Base-by-base conservation (phyloP, 2,888 invertebrate species). In the Sphaeridia pumilis region DNA sequence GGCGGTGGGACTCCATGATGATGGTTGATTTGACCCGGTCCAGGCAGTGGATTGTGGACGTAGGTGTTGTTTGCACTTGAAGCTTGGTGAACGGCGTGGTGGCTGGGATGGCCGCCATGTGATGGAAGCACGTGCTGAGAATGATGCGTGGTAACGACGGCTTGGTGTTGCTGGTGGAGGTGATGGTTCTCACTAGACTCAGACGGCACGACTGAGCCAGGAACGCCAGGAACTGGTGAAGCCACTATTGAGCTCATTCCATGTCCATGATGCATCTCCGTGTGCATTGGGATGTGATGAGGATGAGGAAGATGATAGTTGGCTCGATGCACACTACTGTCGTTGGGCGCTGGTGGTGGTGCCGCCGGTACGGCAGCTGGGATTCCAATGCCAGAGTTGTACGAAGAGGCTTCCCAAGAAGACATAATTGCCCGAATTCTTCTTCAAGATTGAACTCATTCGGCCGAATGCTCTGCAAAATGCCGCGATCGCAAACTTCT, bases 351-450 rank as follows among this genome's bases (percentile, higher is more conserved):
- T 43, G 47, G 26, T 47, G 50, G 25, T 42, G 45, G 12, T n/a
- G n/a, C n/a, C n/a, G n/a, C n/a, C n/a, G n/a, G n/a, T n/a, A n/a
- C n/a, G n/a, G 35, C 43, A 45, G 43, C 24, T 17, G 49, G 38
- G 17, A 46, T 25, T 10, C 41, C 14, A 17, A 49, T 26, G n/a
- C 43, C 35, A 3, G 45, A 22, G 28, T 53, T 53, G 49, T 54
- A 54, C n/a, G n/a, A n/a, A n/a, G n/a, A n/a, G 2, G 49, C 38
- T 22, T 52, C 55, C 55, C 55, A 55, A 2, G 55, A 55, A 36
- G 55, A 44, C 55, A 55, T 51, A 21, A 26, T n/a, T n/a, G n/a
- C n/a, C n/a, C n/a, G n/a, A n/a, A n/a, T 45, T 41, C 31, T 26
- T 35, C 42, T 4, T 21, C 25, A 21, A 47, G 14, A 21, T 38